phyloP scores from a whole-genome alignment of 2,888 invertebrate species.

The Agonopterix alstromeriana region DNA sequence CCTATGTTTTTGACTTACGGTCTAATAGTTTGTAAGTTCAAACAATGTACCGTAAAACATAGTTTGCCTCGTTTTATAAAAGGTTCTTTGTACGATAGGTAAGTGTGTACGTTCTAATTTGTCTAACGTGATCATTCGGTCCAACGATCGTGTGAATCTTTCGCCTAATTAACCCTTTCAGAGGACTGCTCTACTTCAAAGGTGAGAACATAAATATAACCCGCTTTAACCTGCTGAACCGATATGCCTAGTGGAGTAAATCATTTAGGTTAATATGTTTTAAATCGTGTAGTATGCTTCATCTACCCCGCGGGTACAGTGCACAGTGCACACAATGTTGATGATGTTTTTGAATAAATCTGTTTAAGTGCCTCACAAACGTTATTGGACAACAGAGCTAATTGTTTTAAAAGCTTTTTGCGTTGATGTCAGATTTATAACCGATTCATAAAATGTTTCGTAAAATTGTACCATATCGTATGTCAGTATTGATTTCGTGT shows the following conservation, averaged over 20 bases:
- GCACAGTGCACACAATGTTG: background rate
- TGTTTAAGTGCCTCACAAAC: constrained; percentile 31
- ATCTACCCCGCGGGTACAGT: constrained; percentile 5
- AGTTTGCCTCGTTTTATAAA: constrained; percentile 36
- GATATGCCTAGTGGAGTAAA: constrained; percentile 42
- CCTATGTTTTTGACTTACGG: too few relatives aligned
- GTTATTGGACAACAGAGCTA: constrained; percentile 37
- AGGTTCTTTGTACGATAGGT: constrained; percentile 61
- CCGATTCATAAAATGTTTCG: constrained; percentile 26
- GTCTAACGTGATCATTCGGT: constrained; percentile 61
- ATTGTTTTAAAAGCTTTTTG: constrained; percentile 65
- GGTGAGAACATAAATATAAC: constrained; percentile 56
- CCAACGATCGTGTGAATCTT: constrained; percentile 58
- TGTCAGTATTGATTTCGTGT: too few relatives aligned
- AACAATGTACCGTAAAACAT: too few relatives aligned
- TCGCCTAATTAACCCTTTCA: constrained; percentile 72
- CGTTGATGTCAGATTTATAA: constrained; percentile 27
- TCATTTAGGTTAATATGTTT: constrained; percentile 43
- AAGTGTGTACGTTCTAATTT: constrained; percentile 54
- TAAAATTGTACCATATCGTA: background rate
- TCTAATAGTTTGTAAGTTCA: too few relatives aligned
- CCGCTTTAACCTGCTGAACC: constrained; percentile 30
- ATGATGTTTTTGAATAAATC: constrained; percentile 18
- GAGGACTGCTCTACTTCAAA: constrained; percentile 62
- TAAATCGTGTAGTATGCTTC: constrained; percentile 17